Conservation (phyloP, 2,888 invertebrate genomes). For the Clistopyga incitator region DNA sequence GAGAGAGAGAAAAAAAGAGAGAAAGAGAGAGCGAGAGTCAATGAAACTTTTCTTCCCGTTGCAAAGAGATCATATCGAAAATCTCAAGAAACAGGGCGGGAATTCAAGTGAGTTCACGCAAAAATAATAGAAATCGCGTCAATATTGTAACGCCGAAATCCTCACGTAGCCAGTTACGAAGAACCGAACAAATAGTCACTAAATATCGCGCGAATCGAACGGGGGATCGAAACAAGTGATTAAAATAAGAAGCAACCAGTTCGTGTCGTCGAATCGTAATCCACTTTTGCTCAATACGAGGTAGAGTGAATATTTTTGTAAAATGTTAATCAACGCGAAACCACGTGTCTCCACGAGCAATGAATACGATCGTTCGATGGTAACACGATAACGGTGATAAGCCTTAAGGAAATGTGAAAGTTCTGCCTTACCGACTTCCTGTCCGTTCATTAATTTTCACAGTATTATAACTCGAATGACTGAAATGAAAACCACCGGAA, state of each 20-base stretch:
- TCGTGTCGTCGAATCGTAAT: slow-evolving; percentile 35
- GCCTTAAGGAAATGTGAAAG: slow-evolving; percentile 14
- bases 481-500: background rate
- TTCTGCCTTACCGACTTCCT: slow-evolving; percentile 11
- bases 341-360: slow-evolving; percentile 27
- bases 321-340: slow-evolving; percentile 46
- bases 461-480: background rate
- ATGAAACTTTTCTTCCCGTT: slow-evolving; percentile 15
- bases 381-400: slow-evolving; percentile 44
- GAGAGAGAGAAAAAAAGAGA: no score
- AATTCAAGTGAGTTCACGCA: slow-evolving; percentile 24
- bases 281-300: slow-evolving; percentile 55
- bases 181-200: slow-evolving; percentile 21
- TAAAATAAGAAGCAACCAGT: slow-evolving; percentile 10
- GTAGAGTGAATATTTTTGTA: slow-evolving; percentile 68
- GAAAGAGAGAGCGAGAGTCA: slow-evolving; percentile 35
- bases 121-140: slow-evolving; percentile 36
- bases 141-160: slow-evolving; percentile 54
- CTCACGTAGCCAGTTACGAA: slow-evolving; percentile 41
- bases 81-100: slow-evolving; percentile 14
- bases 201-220: slow-evolving; percentile 29
- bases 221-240: slow-evolving; percentile 21
- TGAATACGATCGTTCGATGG: slow-evolving; percentile 36
- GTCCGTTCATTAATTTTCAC: slow-evolving; percentile 16
- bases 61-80: background rate